Percentiles rank a stretch among this genome's conserved stretches.
Conservation (phyloP, 2,888 invertebrate species). For the Camponotus fellah region DNA sequence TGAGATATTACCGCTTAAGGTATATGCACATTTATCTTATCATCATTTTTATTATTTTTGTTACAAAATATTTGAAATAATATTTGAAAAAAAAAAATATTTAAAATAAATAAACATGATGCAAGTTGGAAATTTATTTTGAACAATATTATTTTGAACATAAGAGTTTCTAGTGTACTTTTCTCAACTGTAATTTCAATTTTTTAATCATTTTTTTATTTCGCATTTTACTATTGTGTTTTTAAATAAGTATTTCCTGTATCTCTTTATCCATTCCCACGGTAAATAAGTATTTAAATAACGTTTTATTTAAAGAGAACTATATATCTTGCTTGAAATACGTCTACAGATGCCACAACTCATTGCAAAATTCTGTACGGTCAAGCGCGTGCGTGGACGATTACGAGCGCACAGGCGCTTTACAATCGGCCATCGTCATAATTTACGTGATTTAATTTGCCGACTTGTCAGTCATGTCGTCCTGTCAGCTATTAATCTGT, state of each 20-base stretch:
- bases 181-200: no score
- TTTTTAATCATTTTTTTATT: no score
- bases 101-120: no score
- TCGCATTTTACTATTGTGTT: background rate
- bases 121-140: no score
- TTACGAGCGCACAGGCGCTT: background rate
- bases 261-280: background rate
- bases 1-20: no score
- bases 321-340: background rate
- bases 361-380: slow-evolving; percentile 31
- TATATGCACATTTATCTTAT: no score
- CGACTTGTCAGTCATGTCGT: slow-evolving; percentile 31
- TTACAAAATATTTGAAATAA: no score
- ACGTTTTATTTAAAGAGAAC: background rate
- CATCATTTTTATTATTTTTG: no score
- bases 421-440: slow-evolving; percentile 14
- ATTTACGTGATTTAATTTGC: slow-evolving; percentile 40
- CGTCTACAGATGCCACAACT: background rate
- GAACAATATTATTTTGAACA: no score
- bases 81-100: no score
- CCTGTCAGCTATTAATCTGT: slow-evolving; percentile 50
- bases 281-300: background rate
- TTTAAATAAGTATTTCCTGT: background rate
- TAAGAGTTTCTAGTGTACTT: no score
- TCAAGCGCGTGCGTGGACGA: background rate